Evolutionary conservation across 2,888 invertebrate species (phyloP).

Genomic region (Macrosoma leucophasiata): DNA sequence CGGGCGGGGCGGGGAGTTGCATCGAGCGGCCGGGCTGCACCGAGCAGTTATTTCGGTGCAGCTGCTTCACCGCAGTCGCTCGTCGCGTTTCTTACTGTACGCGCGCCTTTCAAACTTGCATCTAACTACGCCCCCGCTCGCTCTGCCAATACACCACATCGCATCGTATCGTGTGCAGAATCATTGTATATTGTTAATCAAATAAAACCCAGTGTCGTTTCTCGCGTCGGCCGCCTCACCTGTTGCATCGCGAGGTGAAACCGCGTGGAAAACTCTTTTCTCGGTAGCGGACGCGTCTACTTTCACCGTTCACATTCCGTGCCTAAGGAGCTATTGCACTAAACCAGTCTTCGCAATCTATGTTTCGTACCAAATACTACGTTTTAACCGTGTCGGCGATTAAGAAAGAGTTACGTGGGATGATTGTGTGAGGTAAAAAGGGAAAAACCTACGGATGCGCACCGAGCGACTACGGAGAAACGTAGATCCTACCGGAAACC

Average conservation of each 20-base stretch:
- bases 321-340: conserved; percentile 41
- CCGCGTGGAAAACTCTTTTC: conserved; percentile 70
- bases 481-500: too few relatives aligned
- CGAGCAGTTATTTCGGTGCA: conserved; percentile 74
- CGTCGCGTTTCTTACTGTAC: conserved; percentile 57
- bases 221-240: conserved; percentile 36
- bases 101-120: conserved; percentile 46
- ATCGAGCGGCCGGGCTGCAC: conserved; percentile 68
- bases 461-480: too few relatives aligned
- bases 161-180: too few relatives aligned
- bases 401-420: conserved; percentile 15
- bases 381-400: conserved; percentile 3
- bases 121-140: conserved; percentile 40
- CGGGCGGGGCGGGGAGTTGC: conserved; percentile 42
- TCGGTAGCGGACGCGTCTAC: conserved; percentile 64
- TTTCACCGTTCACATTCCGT: conserved; percentile 69
- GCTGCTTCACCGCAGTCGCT: conserved; percentile 56
- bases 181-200: too few relatives aligned
- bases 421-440: conserved; percentile 5
- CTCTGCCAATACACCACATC: conserved; percentile 26
- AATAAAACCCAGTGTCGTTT: conserved; percentile 14
- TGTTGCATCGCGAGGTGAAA: conserved; percentile 68
- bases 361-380: conserved; percentile 17
- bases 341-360: conserved; percentile 38
- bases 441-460: too few relatives aligned